Conservation (phyloP, 37 sponge, comb jelly and placozoan species). For the Mnemiopsis leidyi region DNA sequence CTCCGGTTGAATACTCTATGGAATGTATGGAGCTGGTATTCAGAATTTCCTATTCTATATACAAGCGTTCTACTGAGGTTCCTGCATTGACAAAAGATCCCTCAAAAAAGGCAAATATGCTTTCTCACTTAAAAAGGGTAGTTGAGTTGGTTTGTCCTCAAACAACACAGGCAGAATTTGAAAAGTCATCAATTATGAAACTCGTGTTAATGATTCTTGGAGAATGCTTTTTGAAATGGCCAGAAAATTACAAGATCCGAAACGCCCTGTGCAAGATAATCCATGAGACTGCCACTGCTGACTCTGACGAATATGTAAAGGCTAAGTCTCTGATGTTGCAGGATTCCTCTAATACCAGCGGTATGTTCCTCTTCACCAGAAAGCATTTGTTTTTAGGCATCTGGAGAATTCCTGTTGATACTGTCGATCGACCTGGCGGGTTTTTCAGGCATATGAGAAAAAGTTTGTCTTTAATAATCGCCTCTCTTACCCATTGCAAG, state of each 20-base stretch:
- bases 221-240: constrained; percentile 23
- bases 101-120: not conserved
- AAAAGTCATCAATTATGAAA: not conserved
- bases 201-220: not conserved
- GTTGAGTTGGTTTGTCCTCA: not conserved
- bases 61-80: not conserved
- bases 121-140: not conserved
- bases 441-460: constrained; percentile 64
- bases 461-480: constrained; percentile 35
- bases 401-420: constrained; percentile 63
- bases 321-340: constrained; percentile 52
- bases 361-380: constrained; percentile 58
- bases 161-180: not conserved
- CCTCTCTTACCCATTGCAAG: constrained; percentile 47
- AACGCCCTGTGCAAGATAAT: constrained; percentile 54
- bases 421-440: constrained; percentile 58
- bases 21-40: constrained; percentile 49
- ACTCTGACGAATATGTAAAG: not conserved
- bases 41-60: constrained; percentile 43
- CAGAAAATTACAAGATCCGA: constrained; percentile 53
- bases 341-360: constrained; percentile 39
- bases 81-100: constrained; percentile 7
- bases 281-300: not conserved
- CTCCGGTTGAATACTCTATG: constrained; percentile 53
- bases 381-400: constrained; percentile 45